These are phyloP conservation scores for Notolabrus celidotus DNA, from an alignment of 2,797 vertebrate species.

Conservation along the genomic window DNA sequence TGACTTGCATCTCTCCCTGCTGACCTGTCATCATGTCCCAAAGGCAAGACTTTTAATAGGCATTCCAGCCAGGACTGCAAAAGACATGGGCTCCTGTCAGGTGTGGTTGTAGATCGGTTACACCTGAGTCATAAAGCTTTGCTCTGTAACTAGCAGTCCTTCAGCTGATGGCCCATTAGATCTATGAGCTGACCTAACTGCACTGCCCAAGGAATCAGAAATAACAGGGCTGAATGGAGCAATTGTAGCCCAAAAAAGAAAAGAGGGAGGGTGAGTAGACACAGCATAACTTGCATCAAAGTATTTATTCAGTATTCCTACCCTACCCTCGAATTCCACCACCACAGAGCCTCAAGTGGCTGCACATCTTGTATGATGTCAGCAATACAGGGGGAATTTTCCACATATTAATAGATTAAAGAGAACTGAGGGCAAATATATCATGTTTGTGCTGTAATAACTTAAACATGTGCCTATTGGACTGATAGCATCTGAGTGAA, in stretches of 20 bases:
- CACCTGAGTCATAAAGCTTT: conserved; percentile 68
- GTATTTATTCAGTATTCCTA: conserved; percentile 43
- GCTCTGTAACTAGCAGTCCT: conserved; percentile 51
- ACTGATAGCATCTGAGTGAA: conserved; percentile 62
- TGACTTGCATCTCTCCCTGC: conserved; percentile 12
- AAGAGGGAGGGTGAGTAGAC: conserved; percentile 35
- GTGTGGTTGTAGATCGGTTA: conserved; percentile 59
- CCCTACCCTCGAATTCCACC: not conserved
- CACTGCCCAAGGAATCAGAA: conserved; percentile 53
- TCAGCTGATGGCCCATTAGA: conserved; percentile 55
- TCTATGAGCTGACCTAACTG: conserved; percentile 44
- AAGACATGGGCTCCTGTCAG: conserved; percentile 41
- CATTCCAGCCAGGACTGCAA: conserved; percentile 12
- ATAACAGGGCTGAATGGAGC: conserved; percentile 55
- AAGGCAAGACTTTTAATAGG: conserved; percentile 33
- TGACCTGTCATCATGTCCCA: conserved; percentile 12
- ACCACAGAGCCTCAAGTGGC: conserved; percentile 15
- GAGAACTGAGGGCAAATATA: not conserved
- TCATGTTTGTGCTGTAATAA: conserved; percentile 18
- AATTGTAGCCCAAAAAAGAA: conserved; percentile 51
- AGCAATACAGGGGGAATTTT: conserved; percentile 26
- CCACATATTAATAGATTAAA: conserved; percentile 23
- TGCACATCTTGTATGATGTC: conserved; percentile 32
- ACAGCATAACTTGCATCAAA: conserved; percentile 47
- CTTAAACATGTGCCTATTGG: conserved; percentile 35